These are phyloP conservation scores for Neoascia interrupta DNA, from an alignment of 2,888 invertebrate genomes.

Conservation along the genomic window DNA sequence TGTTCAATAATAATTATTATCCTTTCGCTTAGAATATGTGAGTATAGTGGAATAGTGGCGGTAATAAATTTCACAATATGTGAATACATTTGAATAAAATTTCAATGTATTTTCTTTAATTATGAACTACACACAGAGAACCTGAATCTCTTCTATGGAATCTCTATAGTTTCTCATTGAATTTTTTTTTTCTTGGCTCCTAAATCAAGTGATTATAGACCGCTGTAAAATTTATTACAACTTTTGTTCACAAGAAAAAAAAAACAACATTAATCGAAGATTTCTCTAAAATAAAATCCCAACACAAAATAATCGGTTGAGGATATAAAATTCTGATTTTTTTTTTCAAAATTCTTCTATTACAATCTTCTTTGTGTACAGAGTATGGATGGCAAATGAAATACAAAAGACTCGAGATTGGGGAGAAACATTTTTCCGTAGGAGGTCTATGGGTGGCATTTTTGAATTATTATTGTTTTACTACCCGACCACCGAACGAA, in stretches of 20 bases:
- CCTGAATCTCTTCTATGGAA: not conserved
- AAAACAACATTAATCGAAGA: constrained; percentile 13
- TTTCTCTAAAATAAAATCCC: not conserved
- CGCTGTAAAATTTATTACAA: constrained; percentile 51
- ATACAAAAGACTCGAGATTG: not conserved
- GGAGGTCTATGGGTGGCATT: constrained; percentile 43
- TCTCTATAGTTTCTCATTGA: no score
- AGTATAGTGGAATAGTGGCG: constrained; percentile 11
- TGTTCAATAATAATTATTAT: constrained; percentile 53
- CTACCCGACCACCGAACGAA: constrained; percentile 4
- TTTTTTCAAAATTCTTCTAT: not conserved
- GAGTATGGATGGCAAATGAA: not conserved
- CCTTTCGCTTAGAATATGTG: constrained; percentile 32
- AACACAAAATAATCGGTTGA: not conserved
- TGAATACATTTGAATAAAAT: constrained; percentile 50
- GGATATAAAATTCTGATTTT: constrained; percentile 12
- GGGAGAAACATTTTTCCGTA: no score
- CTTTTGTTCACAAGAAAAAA: constrained; percentile 38
- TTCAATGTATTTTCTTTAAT: constrained; percentile 15
- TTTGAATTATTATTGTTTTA: constrained; percentile 53
- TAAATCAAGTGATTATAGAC: constrained; percentile 47
- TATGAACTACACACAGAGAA: constrained; percentile 1
- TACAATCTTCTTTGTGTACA: no score
- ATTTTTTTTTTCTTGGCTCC: no score
- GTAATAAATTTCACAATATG: constrained; percentile 35